Evolutionary conservation across 2,113 vertebrate genomes (phyloP).

Genomic region (Sylvicapra grimmia): DNA sequence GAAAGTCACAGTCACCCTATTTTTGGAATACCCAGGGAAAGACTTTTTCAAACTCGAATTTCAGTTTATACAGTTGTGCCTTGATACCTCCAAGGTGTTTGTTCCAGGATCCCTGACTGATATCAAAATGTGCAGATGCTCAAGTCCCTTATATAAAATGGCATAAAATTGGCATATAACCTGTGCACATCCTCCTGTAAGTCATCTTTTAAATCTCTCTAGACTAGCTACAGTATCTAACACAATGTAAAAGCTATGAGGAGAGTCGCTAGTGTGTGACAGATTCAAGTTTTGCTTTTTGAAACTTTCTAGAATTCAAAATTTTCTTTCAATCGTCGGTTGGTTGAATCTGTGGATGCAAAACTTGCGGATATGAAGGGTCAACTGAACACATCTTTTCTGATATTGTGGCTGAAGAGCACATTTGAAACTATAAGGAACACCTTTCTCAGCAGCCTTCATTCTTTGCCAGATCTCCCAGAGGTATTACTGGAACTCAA

Average conservation of each 20-base stretch:
- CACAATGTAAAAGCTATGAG: background rate
- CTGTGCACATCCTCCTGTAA: background rate
- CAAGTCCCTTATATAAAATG: background rate
- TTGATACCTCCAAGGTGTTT: background rate
- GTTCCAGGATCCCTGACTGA: background rate
- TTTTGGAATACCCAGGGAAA: background rate
- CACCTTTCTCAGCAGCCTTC: background rate
- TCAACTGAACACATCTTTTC: background rate
- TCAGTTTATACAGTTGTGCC: background rate
- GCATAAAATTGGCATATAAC: background rate
- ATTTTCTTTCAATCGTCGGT: background rate
- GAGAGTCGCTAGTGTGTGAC: background rate
- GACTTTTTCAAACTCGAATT: background rate
- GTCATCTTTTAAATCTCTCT: background rate
- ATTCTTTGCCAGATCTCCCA: background rate
- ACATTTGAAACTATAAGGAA: background rate
- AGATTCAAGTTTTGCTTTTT: background rate
- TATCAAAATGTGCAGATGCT: background rate
- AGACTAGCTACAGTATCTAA: background rate
- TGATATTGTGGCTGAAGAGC: background rate
- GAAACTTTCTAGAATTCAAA: background rate
- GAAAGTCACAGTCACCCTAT: background rate
- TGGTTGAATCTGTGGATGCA: background rate
- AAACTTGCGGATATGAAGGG: background rate
- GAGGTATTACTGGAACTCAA: background rate